Conservation (phyloP, 2,797 vertebrate genomes). For the Sebastiscus tertius region DNA sequence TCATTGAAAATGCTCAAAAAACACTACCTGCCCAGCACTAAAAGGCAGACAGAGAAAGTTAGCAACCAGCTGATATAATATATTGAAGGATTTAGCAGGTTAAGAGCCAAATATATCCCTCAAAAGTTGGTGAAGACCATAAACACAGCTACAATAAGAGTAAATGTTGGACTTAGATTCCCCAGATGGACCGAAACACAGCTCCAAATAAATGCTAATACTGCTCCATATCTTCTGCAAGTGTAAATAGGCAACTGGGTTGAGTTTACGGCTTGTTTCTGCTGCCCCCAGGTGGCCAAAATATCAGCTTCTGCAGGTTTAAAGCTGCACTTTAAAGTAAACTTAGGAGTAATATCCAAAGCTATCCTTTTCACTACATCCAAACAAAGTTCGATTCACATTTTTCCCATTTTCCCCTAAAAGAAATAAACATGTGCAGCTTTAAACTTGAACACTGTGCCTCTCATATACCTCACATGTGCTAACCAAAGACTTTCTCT, state of each 20-base stretch:
- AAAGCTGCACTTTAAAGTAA: not conserved
- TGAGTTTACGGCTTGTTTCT: not conserved
- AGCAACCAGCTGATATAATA: not conserved
- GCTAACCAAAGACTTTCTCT: not conserved
- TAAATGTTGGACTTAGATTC: not conserved
- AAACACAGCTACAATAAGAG: not conserved
- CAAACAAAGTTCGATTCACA: not conserved
- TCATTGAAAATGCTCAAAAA: not conserved
- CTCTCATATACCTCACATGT: not conserved
- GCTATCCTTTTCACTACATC: not conserved
- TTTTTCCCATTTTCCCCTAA: not conserved
- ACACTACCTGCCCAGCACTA: not conserved
- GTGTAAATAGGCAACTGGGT: not conserved
- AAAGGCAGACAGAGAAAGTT: not conserved
- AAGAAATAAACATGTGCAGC: not conserved
- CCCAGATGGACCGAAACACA: not conserved
- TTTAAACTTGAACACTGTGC: not conserved
- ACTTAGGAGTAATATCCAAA: not conserved
- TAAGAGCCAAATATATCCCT: not conserved
- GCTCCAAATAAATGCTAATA: not conserved
- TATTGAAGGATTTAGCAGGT: not conserved
- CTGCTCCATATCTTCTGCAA: not conserved
- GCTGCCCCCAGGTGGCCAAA: not conserved
- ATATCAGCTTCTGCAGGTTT: not conserved
- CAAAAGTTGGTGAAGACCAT: not conserved